Percentiles rank a stretch among this genome's conserved stretches.
Conservation (phyloP, 1,140 invertebrate species). For the Neodiprion pinetum region DNA sequence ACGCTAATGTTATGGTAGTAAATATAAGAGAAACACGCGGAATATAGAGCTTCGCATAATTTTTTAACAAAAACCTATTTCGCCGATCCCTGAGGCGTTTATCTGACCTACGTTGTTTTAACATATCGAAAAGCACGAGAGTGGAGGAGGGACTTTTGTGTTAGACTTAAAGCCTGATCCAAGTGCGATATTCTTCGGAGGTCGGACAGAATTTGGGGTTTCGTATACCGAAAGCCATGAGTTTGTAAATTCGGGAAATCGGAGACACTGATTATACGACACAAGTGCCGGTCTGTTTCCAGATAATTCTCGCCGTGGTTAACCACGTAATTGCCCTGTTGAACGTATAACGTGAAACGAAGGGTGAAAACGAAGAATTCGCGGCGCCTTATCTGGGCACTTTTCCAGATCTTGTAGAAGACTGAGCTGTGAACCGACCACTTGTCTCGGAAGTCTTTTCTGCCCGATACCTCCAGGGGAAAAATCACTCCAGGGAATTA, state of each 20-base stretch:
- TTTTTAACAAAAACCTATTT: neutral
- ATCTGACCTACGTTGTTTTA: neutral
- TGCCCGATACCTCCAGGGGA: neutral
- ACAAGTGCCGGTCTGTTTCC: too few relatives aligned
- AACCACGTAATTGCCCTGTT: neutral
- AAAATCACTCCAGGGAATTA: slow-evolving; percentile 1
- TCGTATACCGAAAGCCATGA: neutral
- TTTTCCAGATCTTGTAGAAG: neutral
- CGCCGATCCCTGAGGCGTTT: neutral
- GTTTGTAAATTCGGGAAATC: neutral
- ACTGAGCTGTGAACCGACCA: neutral
- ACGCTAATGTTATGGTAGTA: neutral
- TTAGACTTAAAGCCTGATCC: neutral
- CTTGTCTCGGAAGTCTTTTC: too few relatives aligned
- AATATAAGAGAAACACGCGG: neutral
- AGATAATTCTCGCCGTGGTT: too few relatives aligned
- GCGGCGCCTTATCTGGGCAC: neutral
- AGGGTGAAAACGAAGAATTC: neutral
- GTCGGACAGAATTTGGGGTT: neutral
- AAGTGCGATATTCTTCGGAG: neutral
- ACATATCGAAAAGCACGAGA: neutral
- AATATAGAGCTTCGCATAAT: neutral
- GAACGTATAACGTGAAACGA: neutral
- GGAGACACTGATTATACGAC: neutral
- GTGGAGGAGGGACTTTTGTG: neutral